Base-by-base conservation (phyloP, 2,888 invertebrate species). In the Diloba caeruleocephala region DNA sequence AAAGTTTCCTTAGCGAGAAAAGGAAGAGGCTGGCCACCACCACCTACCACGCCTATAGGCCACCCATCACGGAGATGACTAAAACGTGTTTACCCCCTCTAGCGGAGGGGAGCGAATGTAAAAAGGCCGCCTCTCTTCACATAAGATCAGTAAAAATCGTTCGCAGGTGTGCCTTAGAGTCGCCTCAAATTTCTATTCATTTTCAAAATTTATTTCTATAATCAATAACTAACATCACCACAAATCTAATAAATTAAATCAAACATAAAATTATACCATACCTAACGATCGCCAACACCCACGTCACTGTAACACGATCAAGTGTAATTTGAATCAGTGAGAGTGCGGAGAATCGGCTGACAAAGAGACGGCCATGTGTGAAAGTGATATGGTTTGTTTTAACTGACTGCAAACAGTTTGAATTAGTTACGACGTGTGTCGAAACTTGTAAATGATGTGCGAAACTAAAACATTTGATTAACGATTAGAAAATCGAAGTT, bases 351-450 rank as follows among this genome's bases (percentile, higher is more conserved):
- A 57, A 59, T 59, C 10, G 63, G 54, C 52, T 45, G 53, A 64
- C 65, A 66, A 63, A 66, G 71, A 61, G 49, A 62, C 57, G 43
- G 52, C 32, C 58, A 60, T 42, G 74, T 71, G 79, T 70, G 81
- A 82, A 82, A 82, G 82, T 82, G 76, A 78, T 81, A 72, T 64
- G 59, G 49, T 65, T 59, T 50, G 59, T 38, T 46, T 42, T 38
- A 59, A 34, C 37, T 37, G 63, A 15, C 31, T 37, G 42, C 42
- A 34, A 42, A 68, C 45, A 70, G 38, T 55, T 58, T 58, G 46
- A 39, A 60, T 68, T 58, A 50, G 55, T 49, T 17, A 52, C 54
- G 46, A 52, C 39, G 34, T 9, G n/a, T 13, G 5, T 7, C 7
- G 21, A 17, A 31, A 29, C 33, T 36, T 36, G 57, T 17, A 31